Evolutionary conservation across 2,797 vertebrate species (phyloP), one percentile per base, ranked within the genome.

Genomic region (Pterois miles): DNA sequence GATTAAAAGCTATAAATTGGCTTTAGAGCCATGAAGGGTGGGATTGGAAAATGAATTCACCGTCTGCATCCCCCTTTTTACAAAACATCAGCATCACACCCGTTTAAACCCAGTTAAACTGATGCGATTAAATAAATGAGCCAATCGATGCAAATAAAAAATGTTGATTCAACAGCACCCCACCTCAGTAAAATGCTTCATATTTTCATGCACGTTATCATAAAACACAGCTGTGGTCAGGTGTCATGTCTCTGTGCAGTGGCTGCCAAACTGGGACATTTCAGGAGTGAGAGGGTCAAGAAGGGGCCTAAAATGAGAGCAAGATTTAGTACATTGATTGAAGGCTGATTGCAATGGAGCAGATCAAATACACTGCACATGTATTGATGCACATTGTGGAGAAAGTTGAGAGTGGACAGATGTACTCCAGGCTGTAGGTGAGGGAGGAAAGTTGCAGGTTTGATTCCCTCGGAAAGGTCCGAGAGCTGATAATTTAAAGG

Each of bases 1-100:
- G 80, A 80, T 84, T 64, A 59, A 74, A 81, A 71, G 58, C 79
- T 70, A 65, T 73, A 77, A 71, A 86, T 78, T 86, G 78, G 65
- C 71, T 70, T 71, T 33, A 62, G 76, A 84, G 62, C 52, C 67
- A 52, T 43, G 72, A 54, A 75, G 67, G 70, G 50, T 73, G 78
- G 70, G 74, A 53, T 46, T 72, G 46, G 40, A 33, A 59, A 29
- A 50, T 8, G 5, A 65, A 73, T 65, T 38, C 58, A 12, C 40
- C 62, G 65, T 73, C 29, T 57, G 65, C 81, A 36, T 20, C 34
- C 25, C 20, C 22, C 20, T 18, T 13, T 33, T 8, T 50, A 1
- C 50, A 50, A 23, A 50, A 73, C 53, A 76, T 76, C 34, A 70
- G 63, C 54, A 57, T 67, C 12, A 63, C 38, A 14, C 50, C 20